Conservation (phyloP, 2,888 invertebrate genomes). For the Catocala fraxini region DNA sequence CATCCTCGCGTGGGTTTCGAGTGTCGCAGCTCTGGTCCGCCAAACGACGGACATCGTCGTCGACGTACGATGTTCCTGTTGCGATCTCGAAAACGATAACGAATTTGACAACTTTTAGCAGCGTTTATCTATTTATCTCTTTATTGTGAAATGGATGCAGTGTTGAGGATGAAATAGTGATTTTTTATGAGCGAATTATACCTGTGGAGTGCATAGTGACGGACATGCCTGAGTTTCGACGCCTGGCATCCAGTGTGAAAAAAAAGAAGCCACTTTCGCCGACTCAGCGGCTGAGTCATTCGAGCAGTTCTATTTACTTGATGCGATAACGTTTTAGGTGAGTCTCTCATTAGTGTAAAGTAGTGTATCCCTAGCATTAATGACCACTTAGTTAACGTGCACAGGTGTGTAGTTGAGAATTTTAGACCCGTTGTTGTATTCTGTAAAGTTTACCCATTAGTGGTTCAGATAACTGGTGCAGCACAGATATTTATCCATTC, state of each 20-base stretch:
- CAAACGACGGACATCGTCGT: conserved; percentile 58
- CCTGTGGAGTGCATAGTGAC: conserved; percentile 69
- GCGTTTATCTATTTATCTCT: conserved; percentile 25
- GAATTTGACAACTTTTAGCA: conserved; percentile 43
- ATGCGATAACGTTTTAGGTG: conserved; percentile 87
- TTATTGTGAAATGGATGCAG: conserved; percentile 68
- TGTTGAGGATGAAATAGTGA: conserved; percentile 77
- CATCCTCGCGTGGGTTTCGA: conserved; percentile 72
- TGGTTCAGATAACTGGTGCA: conserved; percentile 14
- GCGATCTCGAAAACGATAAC: conserved; percentile 64
- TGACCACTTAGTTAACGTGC: conserved; percentile 55
- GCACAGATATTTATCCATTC: conserved; percentile 4
- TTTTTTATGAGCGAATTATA: conserved; percentile 57
- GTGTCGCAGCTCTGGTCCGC: conserved; percentile 44
- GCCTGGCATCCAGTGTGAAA: conserved; percentile 81
- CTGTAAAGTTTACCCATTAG: conserved; percentile 33
- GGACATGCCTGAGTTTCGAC: conserved; percentile 83
- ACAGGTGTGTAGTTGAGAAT: conserved; percentile 51
- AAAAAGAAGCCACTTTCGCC: conserved; percentile 80
- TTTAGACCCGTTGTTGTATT: conserved; percentile 8
- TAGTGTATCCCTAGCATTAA: conserved; percentile 59
- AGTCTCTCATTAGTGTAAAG: conserved; percentile 74
- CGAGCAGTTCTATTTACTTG: conserved; percentile 74
- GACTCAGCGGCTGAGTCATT: conserved; percentile 67
- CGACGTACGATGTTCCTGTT: conserved; percentile 66